These are phyloP conservation scores for Psittacus erithacus DNA, from an alignment of 2,113 vertebrate genomes.

Conservation along the genomic window DNA sequence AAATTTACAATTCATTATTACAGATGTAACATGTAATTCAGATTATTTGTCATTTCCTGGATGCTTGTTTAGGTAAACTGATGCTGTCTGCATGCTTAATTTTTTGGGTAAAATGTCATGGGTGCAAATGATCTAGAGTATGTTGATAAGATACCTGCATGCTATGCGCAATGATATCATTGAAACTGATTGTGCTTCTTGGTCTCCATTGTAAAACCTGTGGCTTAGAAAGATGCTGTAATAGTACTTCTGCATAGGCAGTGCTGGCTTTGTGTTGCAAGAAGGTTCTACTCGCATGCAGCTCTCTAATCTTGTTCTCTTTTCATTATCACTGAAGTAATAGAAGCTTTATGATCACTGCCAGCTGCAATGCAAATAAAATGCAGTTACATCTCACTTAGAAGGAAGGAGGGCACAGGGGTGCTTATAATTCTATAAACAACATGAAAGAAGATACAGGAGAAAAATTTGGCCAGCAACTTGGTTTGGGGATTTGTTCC, in stretches of 20 bases:
- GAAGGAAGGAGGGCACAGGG: neutral
- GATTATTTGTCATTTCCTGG: neutral
- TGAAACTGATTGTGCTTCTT: conserved; percentile 67
- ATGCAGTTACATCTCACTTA: neutral
- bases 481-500: neutral
- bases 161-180: conserved; percentile 55
- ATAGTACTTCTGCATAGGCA: neutral
- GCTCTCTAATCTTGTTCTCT: neutral
- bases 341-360: neutral
- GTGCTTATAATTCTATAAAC: neutral
- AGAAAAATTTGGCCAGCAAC: neutral
- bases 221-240: neutral
- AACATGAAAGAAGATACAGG: neutral
- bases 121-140: conserved; percentile 67
- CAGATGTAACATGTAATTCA: neutral
- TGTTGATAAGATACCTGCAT: conserved; percentile 40
- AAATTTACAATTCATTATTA: neutral
- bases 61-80: conserved; percentile 63
- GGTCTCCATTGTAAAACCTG: conserved; percentile 68
- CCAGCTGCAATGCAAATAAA: neutral
- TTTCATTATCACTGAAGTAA: neutral
- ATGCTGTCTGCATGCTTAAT: conserved; percentile 58
- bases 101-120: conserved; percentile 62
- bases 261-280: neutral
- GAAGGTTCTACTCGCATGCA: neutral